Percentiles rank a stretch among this genome's conserved stretches.
Conservation (phyloP, 2,888 invertebrate genomes). For the Thymelicus lineola region DNA sequence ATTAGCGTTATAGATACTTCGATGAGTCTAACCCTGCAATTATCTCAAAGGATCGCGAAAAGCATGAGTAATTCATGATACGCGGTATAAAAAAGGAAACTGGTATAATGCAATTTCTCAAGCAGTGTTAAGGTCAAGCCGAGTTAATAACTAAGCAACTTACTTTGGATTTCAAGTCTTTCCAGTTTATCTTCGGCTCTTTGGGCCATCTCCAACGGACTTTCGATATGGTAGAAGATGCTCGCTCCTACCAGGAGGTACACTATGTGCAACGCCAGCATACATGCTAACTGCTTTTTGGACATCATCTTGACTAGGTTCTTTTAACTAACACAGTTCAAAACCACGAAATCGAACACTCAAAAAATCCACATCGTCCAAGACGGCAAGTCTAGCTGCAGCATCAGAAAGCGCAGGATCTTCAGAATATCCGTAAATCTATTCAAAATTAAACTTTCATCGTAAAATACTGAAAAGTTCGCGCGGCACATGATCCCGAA, state of each 20-base stretch:
- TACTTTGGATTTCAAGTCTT: slow-evolving; percentile 89
- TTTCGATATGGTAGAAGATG: slow-evolving; percentile 93
- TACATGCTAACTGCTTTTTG: slow-evolving; percentile 91
- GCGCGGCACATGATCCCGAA: slow-evolving; percentile 59
- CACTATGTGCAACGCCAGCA: slow-evolving; percentile 90
- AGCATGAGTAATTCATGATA: slow-evolving; percentile 32
- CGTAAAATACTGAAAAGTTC: slow-evolving; percentile 50
- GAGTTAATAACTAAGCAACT: slow-evolving; percentile 56
- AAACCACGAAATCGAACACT: slow-evolving; percentile 45
- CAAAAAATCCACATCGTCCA: slow-evolving; percentile 66
- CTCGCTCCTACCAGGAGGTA: slow-evolving; percentile 93
- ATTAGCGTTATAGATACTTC: not conserved
- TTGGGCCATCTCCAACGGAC: slow-evolving; percentile 87
- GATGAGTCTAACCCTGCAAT: not conserved
- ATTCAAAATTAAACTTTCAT: slow-evolving; percentile 51
- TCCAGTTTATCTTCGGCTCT: slow-evolving; percentile 85
- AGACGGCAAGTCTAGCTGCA: slow-evolving; percentile 51
- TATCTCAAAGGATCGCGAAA: slow-evolving; percentile 19
- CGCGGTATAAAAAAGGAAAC: slow-evolving; percentile 36
- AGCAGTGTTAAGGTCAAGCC: slow-evolving; percentile 30
- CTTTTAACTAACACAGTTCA: slow-evolving; percentile 44
- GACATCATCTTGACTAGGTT: slow-evolving; percentile 88
- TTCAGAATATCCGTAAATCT: slow-evolving; percentile 55
- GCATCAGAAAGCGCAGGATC: slow-evolving; percentile 54
- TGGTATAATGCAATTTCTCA: slow-evolving; percentile 33